Percentiles rank a stretch among this genome's conserved stretches.
Conservation (phyloP, 2,113 vertebrate genomes). For the Lamprologus speciosus region DNA sequence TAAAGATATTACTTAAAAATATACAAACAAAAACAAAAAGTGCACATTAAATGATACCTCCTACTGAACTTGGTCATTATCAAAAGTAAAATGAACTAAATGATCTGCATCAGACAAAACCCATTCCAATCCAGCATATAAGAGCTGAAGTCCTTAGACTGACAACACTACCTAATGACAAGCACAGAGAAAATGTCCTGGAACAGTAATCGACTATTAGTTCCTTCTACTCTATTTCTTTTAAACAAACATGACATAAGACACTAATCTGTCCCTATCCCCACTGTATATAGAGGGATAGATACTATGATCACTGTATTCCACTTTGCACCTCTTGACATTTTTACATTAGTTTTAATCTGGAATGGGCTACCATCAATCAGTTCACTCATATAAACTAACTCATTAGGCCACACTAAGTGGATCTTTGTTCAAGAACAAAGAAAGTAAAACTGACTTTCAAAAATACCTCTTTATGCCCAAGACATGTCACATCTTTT, state of each 20-base stretch:
- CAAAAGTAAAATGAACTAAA: constrained; percentile 1
- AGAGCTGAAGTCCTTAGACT: neutral
- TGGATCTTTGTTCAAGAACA: neutral
- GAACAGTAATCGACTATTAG: neutral
- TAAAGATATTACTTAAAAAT: neutral
- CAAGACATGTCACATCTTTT: constrained; percentile 30
- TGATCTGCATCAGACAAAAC: neutral
- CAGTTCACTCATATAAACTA: neutral
- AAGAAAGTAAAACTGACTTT: neutral
- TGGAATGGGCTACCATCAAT: neutral
- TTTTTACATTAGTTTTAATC: neutral
- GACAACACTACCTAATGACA: neutral
- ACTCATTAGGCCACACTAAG: neutral
- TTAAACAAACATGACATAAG: neutral
- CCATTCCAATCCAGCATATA: neutral
- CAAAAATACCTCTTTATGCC: neutral
- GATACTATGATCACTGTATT: neutral
- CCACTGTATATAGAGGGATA: neutral
- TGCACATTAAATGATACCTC: neutral
- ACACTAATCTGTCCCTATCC: neutral
- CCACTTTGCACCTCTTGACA: neutral
- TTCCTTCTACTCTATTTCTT: neutral
- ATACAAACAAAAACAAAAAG: constrained; percentile 1
- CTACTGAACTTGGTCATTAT: neutral
- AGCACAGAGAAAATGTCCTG: neutral